Base-by-base conservation (phyloP, 2,113 vertebrate species). In the Ammospiza caudacuta region DNA sequence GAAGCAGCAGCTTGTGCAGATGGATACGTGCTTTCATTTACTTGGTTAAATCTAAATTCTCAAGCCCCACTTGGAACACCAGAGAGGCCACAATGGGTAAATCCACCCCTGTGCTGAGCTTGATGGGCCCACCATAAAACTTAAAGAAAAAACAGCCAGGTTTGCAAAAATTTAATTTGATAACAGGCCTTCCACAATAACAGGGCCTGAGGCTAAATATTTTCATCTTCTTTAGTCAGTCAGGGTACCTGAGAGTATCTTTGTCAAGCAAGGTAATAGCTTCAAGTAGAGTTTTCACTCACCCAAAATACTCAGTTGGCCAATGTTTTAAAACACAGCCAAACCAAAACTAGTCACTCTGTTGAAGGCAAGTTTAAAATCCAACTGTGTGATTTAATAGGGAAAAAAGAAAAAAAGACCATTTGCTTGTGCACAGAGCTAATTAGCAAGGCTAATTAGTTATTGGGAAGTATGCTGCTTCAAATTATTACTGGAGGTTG, bases 91-190 rank as follows among this genome's bases (percentile, higher is more conserved):
- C 67, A 58, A 49, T 0, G 1, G 44, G 24, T 43, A 90, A 85
- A 55, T 23, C 9, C 7, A 59, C 1, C 1, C 17, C 13, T 9
- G 6, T 7, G 7, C 3, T 24, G 15, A 78, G 29, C 18, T 52
- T 0, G 0, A 23, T 1, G 8, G 31, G 8, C 11, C 7, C 19
- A 79, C 9, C 19, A 35, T 3, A 33, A 49, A 85, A 55, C 27
- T 20, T 12, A 39, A 47, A 1, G 8, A 31, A 64, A 55, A 57
- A 4, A 6, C 9, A 68, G 23, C 11, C 12, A 70, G 20, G 27
- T 12, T 16, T 76, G 18, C 9, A 76, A 83, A 72, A 33, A 39
- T 24, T 43, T 17, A 19, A 64, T 27, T 29, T 61, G 29, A 24
- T 22, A 83, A 37, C 8, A 73, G 41, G 17, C 8, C 5, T 57